A percentile compares a stretch with the other conserved stretches of the same genome.
Evolutionary conservation across 2,797 vertebrate genomes (phyloP).

Genomic region (Parauchenoglanis ngamensis): DNA sequence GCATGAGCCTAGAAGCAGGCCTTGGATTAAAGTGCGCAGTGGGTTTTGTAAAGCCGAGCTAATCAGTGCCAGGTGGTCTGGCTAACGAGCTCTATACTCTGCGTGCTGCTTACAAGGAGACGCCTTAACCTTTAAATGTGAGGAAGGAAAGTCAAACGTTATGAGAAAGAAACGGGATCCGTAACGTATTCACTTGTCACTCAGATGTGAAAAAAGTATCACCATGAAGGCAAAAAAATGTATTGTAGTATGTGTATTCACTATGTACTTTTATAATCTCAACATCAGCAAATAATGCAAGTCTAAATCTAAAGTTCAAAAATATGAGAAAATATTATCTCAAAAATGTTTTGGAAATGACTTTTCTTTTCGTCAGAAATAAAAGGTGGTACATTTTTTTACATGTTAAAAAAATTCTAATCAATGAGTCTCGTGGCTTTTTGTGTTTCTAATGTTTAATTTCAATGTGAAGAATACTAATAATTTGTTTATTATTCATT

Average conservation of each 20-base stretch:
- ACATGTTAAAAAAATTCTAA: not conserved
- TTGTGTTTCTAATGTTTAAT: constrained; percentile 55
- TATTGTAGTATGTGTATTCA: not conserved
- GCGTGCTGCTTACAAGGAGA: constrained; percentile 7
- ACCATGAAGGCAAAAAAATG: not conserved
- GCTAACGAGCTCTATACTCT: constrained; percentile 23
- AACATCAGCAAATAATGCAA: not conserved
- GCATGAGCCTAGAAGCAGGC: constrained; percentile 17
- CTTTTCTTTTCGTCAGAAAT: not conserved
- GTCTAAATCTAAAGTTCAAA: not conserved
- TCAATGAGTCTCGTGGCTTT: not conserved
- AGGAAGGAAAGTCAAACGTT: not conserved
- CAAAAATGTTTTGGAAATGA: not conserved
- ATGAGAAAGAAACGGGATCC: not conserved
- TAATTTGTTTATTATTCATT: constrained; percentile 55
- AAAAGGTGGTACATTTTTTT: not conserved
- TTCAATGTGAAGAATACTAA: constrained; percentile 56
- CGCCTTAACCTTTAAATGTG: constrained; percentile 16
- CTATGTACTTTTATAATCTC: not conserved
- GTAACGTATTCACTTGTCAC: not conserved
- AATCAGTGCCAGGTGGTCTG: constrained; percentile 45
- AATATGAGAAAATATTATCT: not conserved
- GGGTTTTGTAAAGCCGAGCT: constrained; percentile 40
- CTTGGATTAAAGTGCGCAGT: constrained; percentile 35
- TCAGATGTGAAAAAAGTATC: not conserved